Evolutionary conservation across 2,888 invertebrate genomes (phyloP).

Genomic region (Lithophane ornitopus): DNA sequence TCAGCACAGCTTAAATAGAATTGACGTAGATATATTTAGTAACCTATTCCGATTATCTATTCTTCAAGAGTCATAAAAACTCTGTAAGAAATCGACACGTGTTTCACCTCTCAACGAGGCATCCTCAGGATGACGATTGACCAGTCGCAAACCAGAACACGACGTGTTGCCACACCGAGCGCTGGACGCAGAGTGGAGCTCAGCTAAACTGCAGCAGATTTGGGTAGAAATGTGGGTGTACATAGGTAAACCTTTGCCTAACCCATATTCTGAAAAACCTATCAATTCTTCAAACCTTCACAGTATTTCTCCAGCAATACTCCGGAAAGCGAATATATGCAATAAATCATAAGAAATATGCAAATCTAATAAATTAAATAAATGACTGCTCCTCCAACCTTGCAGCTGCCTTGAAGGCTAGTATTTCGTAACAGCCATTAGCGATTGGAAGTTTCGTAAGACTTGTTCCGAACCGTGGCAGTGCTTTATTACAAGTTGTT

Average conservation of each 20-base stretch:
- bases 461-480: background rate
- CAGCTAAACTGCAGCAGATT: too few species aligned
- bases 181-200: too few species aligned
- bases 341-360: conserved; percentile 42
- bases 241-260: background rate
- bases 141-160: too few species aligned
- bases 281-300: background rate
- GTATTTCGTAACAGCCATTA: conserved; percentile 54
- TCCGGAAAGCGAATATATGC: conserved; percentile 37
- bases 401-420: conserved; percentile 42
- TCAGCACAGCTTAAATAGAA: background rate
- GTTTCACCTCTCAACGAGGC: too few species aligned
- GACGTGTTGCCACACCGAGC: too few species aligned
- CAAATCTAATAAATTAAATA: conserved; percentile 36
- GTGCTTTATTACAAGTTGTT: conserved; percentile 8
- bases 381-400: conserved; percentile 35
- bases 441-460: conserved; percentile 40
- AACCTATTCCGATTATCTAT: too few species aligned
- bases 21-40: too few species aligned
- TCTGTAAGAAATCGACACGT: too few species aligned
- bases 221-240: too few species aligned
- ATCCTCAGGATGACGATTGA: too few species aligned
- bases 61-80: too few species aligned
- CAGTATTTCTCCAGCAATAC: background rate
- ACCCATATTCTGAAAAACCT: background rate